phyloP scores from a whole-genome alignment of 2,888 invertebrate genomes.

The Epiblema foenella region DNA sequence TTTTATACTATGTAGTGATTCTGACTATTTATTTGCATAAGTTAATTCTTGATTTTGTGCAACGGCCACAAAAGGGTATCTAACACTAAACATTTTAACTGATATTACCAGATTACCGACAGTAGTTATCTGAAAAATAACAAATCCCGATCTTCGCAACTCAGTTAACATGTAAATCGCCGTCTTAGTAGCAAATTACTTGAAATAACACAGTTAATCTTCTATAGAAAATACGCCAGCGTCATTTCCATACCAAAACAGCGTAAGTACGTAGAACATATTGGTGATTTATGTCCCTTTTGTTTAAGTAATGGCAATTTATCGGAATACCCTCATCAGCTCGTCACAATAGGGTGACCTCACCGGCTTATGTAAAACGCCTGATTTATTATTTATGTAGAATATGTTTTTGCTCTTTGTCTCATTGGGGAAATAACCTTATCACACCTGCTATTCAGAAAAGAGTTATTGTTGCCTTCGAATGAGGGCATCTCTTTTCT shows the following conservation, averaged over 20 bases:
- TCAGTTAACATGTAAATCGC: conserved; percentile 23
- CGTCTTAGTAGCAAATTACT: conserved; percentile 18
- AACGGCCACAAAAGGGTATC: too few species aligned
- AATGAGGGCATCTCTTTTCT: too few species aligned
- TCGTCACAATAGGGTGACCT: conserved; percentile 25
- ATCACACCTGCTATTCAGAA: too few species aligned
- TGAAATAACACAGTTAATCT: conserved; percentile 21
- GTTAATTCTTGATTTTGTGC: too few species aligned
- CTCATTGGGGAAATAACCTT: conserved; percentile 23
- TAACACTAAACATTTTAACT: too few species aligned
- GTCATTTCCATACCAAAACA: not conserved
- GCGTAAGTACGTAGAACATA: not conserved
- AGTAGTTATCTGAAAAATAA: not conserved
- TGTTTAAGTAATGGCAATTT: conserved; percentile 16
- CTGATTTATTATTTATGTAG: conserved; percentile 19
- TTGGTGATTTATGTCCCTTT: not conserved
- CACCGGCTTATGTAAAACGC: conserved; percentile 30
- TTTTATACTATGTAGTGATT: too few species aligned
- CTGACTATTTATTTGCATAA: too few species aligned
- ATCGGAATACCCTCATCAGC: conserved; percentile 39
- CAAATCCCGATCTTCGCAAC: not conserved
- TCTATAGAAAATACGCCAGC: conserved; percentile 19
- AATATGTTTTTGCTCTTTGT: conserved; percentile 16
- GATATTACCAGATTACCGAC: too few species aligned
- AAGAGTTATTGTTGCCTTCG: too few species aligned